Base-by-base conservation (phyloP, 2,888 invertebrate species). In the Arrhopalites spinosus region DNA sequence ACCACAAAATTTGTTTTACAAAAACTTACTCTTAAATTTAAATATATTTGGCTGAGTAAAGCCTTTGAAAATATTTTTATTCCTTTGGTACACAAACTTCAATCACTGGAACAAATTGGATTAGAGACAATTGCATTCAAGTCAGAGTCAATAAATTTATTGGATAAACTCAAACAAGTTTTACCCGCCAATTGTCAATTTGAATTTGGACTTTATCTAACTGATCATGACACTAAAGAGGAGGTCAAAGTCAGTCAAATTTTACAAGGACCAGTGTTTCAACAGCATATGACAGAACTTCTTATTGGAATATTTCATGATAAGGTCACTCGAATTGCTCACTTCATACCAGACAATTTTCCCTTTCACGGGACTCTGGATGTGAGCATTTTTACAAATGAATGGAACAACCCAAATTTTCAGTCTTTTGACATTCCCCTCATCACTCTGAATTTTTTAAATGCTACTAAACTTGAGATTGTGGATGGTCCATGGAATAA, bases 361-460 rank as follows among this genome's bases (percentile, higher is more conserved):
- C 1, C 13, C 0, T 74, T 53, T 29, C 59, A 59, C 8, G 23
- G 30, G 1, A 50, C 71, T 7, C 11, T 7, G 27, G 63, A 73
- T 20, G 56, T 78, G 7, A 29, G 61, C 17, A 13, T 78, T 17
- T 50, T 73, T 0, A 77, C 73, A 1, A 36, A 36, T 36, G 66
- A 69, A n/a, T n/a, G n/a, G n/a, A n/a, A n/a, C n/a, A n/a, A n/a
- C n/a, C n/a, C n/a, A 1, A 59, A 59, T 20, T 78, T 78, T 30
- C 59, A 59, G 15, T 64, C 75, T 13, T 78, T 75, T 43, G 75
- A 78, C 30, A 61, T 78, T 0, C 50, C 74, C n/a, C 43, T 61
- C 23, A n/a, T 77, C 2, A 50, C 67, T 0, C 23, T 53, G 13
- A 70, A 67, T 5, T 78, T 71, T 64, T 64, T 66, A 15, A 76